phyloP scores from a whole-genome alignment of 2,113 vertebrate genomes.

The Poeciliopsis occidentalis region DNA sequence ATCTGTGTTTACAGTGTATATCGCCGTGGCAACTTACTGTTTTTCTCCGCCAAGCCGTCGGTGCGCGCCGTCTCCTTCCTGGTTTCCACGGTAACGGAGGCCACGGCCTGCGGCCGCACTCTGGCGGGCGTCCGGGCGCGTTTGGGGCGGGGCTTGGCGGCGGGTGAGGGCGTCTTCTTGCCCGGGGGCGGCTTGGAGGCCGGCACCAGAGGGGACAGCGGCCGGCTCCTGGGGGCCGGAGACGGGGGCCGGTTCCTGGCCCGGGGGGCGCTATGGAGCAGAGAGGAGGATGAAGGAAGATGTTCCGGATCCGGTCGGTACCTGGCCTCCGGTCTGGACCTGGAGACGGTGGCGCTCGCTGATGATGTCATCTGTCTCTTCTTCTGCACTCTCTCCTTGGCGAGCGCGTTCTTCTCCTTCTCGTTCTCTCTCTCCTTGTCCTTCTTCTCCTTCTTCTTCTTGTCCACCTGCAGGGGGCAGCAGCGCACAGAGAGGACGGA shows the following conservation, averaged over 20 bases:
- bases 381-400: conserved; percentile 86
- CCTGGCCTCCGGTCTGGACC: conserved; percentile 75
- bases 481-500: not conserved
- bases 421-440: conserved; percentile 95
- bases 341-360: conserved; percentile 55
- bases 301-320: conserved; percentile 21
- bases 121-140: conserved; percentile 78
- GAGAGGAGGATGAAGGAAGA: not conserved
- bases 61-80: conserved; percentile 54
- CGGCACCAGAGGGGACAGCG: conserved; percentile 83
- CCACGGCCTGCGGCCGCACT: conserved; percentile 66
- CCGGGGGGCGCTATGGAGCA: conserved; percentile 71
- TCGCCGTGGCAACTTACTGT: conserved; percentile 58
- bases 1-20: too few species aligned
- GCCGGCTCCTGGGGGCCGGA: conserved; percentile 83
- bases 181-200: conserved; percentile 77
- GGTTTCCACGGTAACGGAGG: conserved; percentile 76
- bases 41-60: conserved; percentile 60
- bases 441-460: conserved; percentile 96
- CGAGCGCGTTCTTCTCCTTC: conserved; percentile 90
- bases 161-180: conserved; percentile 76
- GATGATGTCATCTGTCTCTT: conserved; percentile 81
- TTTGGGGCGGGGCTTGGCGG: conserved; percentile 83
- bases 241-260: conserved; percentile 86
- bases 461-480: conserved; percentile 72